Percentiles rank a stretch among this genome's conserved stretches.
phyloP scores from a whole-genome alignment of 1,140 invertebrate genomes.

The Drosophila saltans region DNA sequence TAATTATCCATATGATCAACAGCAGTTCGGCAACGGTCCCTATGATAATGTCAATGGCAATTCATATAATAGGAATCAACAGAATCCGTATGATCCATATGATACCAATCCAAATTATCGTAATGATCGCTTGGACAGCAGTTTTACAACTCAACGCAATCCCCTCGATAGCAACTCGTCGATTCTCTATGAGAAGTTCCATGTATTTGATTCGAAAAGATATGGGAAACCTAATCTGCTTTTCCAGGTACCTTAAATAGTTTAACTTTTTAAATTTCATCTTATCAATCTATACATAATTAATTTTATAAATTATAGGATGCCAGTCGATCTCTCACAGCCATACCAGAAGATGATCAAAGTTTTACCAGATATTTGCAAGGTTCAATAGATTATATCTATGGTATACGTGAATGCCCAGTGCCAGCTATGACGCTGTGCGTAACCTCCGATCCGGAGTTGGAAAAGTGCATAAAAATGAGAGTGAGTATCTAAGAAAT shows the following conservation, averaged over 20 bases:
- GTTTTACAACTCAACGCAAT: conserved; percentile 65
- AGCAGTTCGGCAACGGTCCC: conserved; percentile 47
- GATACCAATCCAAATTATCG: conserved; percentile 51
- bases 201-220: conserved; percentile 88
- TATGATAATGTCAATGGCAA: conserved; percentile 68
- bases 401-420: conserved; percentile 91
- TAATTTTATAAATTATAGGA: conserved; percentile 85
- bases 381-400: conserved; percentile 87
- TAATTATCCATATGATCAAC: conserved; percentile 41
- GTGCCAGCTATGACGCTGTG: conserved; percentile 92
- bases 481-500: conserved; percentile 85
- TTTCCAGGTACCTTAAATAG: conserved; percentile 85
- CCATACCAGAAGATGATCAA: conserved; percentile 85
- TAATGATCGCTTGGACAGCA: conserved; percentile 68
- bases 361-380: conserved; percentile 88
- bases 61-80: conserved; percentile 32
- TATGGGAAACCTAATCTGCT: conserved; percentile 88
- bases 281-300: not conserved
- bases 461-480: conserved; percentile 97
- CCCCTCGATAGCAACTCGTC: conserved; percentile 61
- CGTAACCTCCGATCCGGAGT: conserved; percentile 94
- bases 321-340: conserved; percentile 86
- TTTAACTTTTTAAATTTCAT: conserved; percentile 25
- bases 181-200: conserved; percentile 85
- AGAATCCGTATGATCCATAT: conserved; percentile 53